Percentiles rank a stretch among this genome's conserved stretches.
phyloP scores from a whole-genome alignment of 2,888 invertebrate genomes.

The Rhorus exstirpatorius region DNA sequence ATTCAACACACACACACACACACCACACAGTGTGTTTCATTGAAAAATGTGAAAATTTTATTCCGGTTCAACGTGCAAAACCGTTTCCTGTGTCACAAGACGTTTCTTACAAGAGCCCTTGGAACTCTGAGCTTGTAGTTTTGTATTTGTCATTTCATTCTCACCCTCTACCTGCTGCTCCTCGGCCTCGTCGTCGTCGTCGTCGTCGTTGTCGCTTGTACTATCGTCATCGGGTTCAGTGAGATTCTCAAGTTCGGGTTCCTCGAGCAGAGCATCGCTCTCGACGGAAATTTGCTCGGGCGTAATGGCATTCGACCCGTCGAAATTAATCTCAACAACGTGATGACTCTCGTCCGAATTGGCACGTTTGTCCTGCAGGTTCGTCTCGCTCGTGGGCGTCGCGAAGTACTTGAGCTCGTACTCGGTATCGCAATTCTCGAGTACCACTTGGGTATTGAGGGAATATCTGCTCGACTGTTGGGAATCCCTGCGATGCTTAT shows the following conservation, averaged over 20 bases:
- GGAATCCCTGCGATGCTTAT: slow-evolving; percentile 80
- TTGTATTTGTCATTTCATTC: slow-evolving; percentile 21
- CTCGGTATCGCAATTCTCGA: slow-evolving; percentile 74
- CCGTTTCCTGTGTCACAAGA: slow-evolving; percentile 65
- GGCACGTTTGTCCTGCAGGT: slow-evolving; percentile 72
- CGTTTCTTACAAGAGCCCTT: slow-evolving; percentile 63
- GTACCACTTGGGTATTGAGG: slow-evolving; percentile 78
- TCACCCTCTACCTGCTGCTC: slow-evolving; percentile 14
- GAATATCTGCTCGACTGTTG: slow-evolving; percentile 79
- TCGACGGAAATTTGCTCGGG: slow-evolving; percentile 78
- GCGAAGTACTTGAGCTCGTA: slow-evolving; percentile 83
- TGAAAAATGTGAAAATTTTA: slow-evolving; percentile 31
- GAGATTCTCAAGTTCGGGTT: slow-evolving; percentile 82
- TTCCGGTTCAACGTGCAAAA: slow-evolving; percentile 66
- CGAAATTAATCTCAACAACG: slow-evolving; percentile 78
- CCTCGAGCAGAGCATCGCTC: slow-evolving; percentile 81
- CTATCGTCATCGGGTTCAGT: slow-evolving; percentile 77
- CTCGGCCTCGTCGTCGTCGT: slow-evolving; percentile 33
- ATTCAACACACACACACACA: no score
- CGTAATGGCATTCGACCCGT: slow-evolving; percentile 67
- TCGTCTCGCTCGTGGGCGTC: slow-evolving; percentile 75
- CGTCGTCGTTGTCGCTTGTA: slow-evolving; percentile 61
- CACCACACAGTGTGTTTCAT: neutral
- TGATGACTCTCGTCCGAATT: slow-evolving; percentile 80
- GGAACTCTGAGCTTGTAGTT: slow-evolving; percentile 42